Conservation (phyloP, 2,797 vertebrate genomes). For the Otus scops region DNA sequence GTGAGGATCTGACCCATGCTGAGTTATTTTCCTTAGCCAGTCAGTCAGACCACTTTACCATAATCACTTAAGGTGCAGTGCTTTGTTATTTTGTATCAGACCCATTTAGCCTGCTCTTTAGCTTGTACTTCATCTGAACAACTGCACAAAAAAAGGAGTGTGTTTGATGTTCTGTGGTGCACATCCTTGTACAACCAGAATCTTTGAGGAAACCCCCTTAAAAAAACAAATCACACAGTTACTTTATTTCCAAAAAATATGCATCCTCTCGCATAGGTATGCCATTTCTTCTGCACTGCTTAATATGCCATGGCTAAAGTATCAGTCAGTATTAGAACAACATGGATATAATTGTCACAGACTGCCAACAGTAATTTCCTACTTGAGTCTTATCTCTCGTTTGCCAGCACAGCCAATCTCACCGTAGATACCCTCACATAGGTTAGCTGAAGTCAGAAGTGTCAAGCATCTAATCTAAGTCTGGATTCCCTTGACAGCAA, state of each 20-base stretch:
- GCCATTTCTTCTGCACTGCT: not conserved
- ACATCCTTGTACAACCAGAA: not conserved
- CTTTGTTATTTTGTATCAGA: not conserved
- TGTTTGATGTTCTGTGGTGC: not conserved
- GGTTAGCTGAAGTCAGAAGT: not conserved
- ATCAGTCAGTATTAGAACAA: not conserved
- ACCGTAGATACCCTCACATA: accelerated
- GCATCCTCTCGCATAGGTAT: not conserved
- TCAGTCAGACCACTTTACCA: not conserved
- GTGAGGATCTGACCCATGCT: not conserved
- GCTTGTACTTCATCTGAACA: not conserved
- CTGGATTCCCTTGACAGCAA: not conserved
- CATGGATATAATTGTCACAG: not conserved
- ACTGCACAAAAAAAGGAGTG: not conserved
- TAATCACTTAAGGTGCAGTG: not conserved
- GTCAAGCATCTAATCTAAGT: not conserved
- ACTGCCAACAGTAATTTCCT: not conserved
- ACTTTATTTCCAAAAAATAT: not conserved
- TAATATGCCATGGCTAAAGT: not conserved
- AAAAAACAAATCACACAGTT: not conserved
- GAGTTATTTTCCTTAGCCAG: not conserved
- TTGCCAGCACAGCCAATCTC: not conserved
- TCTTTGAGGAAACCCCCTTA: not conserved
- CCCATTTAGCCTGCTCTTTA: not conserved
- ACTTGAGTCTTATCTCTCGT: not conserved